These are phyloP conservation scores for Drosophila macrothrix DNA, from an alignment of 2,888 invertebrate genomes.

Conservation along the genomic window DNA sequence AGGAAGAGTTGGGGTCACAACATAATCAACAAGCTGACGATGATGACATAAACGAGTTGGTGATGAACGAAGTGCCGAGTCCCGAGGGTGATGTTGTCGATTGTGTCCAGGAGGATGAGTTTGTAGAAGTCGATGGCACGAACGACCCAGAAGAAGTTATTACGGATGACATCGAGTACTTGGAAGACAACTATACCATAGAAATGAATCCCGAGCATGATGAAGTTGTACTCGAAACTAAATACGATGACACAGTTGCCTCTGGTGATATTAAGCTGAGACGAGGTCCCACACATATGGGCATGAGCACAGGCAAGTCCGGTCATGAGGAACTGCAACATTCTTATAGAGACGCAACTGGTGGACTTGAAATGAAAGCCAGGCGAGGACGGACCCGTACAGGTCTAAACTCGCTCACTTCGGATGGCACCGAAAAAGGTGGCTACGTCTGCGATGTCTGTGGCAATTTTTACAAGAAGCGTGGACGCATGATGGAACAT, in stretches of 20 bases:
- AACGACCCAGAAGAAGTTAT: slow-evolving; percentile 59
- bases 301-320: slow-evolving; percentile 20
- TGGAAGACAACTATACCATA: slow-evolving; percentile 68
- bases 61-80: slow-evolving; percentile 47
- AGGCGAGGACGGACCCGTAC: slow-evolving; percentile 50
- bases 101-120: slow-evolving; percentile 49
- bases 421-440: slow-evolving; percentile 65
- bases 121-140: slow-evolving; percentile 55
- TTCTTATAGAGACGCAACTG: slow-evolving; percentile 10
- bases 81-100: slow-evolving; percentile 31
- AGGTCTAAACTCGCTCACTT: slow-evolving; percentile 60
- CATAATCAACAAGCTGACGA: slow-evolving; percentile 46
- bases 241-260: slow-evolving; percentile 28
- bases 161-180: slow-evolving; percentile 70
- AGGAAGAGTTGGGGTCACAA: slow-evolving; percentile 59
- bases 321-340: slow-evolving; percentile 29
- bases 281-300: slow-evolving; percentile 44
- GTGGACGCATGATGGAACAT: slow-evolving; percentile 83
- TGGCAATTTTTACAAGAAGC: slow-evolving; percentile 82
- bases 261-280: slow-evolving; percentile 41
- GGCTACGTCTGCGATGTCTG: slow-evolving; percentile 83
- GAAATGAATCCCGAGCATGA: slow-evolving; percentile 59
- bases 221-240: slow-evolving; percentile 50
- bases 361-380: slow-evolving; percentile 29
- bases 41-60: slow-evolving; percentile 56